Conservation (phyloP, 2,888 invertebrate species). For the Anaspis maculata region DNA sequence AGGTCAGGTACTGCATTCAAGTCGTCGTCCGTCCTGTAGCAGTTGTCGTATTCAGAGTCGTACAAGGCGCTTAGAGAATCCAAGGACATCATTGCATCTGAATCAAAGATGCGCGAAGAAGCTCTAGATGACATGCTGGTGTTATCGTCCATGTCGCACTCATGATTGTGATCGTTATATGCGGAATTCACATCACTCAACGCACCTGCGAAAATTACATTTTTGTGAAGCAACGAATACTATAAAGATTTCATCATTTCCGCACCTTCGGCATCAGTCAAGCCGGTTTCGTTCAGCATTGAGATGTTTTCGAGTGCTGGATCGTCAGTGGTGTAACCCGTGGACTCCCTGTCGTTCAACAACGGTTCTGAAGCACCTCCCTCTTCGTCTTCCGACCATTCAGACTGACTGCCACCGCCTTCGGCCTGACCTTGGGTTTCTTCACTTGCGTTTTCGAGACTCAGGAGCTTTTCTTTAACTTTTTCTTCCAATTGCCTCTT, state of each 20-base stretch:
- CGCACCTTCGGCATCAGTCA: constrained; percentile 74
- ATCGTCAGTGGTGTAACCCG: constrained; percentile 82
- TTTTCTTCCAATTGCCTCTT: constrained; percentile 44
- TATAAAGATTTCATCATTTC: not conserved
- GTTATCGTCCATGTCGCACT: constrained; percentile 54
- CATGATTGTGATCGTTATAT: constrained; percentile 53
- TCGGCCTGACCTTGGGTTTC: constrained; percentile 34
- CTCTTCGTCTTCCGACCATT: constrained; percentile 67
- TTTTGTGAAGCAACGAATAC: too few relatives aligned
- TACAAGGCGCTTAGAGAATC: constrained; percentile 79
- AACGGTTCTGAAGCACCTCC: constrained; percentile 55
- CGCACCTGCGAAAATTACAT: constrained; percentile 47
- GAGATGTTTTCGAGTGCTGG: constrained; percentile 79
- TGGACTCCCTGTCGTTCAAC: constrained; percentile 53
- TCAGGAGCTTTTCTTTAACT: constrained; percentile 38
- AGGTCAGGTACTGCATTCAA: constrained; percentile 41
- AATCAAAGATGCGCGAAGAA: constrained; percentile 72
- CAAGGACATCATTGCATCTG: constrained; percentile 66
- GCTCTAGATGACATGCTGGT: constrained; percentile 77
- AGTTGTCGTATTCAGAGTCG: constrained; percentile 65
- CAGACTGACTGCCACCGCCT: constrained; percentile 71
- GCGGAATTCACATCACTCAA: constrained; percentile 80
- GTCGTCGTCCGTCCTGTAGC: constrained; percentile 47
- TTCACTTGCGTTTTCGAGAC: constrained; percentile 26
- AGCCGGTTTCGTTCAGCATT: constrained; percentile 75